Percentiles rank a stretch among this genome's conserved stretches.
Conservation (phyloP, 2,797 vertebrate species). For the Leptoclinus maculatus region DNA sequence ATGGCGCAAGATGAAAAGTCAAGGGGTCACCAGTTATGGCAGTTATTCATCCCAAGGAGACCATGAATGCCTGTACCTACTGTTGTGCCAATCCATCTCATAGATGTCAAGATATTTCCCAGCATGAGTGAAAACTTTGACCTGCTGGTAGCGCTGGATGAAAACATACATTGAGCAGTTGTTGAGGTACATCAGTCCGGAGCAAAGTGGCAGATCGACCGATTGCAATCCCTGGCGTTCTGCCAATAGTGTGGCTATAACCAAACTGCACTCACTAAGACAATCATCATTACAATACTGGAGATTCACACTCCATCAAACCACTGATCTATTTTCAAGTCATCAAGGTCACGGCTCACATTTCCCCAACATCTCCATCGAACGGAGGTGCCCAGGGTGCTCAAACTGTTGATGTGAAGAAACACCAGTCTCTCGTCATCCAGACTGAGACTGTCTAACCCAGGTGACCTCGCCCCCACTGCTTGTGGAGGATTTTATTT, state of each 20-base stretch:
- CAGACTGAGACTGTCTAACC: neutral
- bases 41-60: neutral
- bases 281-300: neutral
- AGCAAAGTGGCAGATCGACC: neutral
- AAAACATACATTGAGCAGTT: neutral
- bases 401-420: neutral
- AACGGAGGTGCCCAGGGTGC: neutral
- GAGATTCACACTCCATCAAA: slow-evolving; percentile 1
- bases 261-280: neutral
- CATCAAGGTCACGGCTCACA: neutral
- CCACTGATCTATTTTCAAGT: neutral
- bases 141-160: neutral
- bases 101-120: neutral
- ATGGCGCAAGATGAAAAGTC: neutral
- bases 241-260: neutral
- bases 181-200: neutral
- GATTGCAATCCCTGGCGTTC: neutral
- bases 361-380: neutral
- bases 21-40: too few relatives aligned
- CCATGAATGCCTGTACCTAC: neutral
- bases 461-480: neutral
- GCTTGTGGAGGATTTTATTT: neutral
- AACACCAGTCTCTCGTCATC: neutral
- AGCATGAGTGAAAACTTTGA: neutral
- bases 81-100: neutral